These are phyloP conservation scores for Heterotilapia buettikoferi DNA, from an alignment of 2,113 vertebrate genomes.

Conservation along the genomic window DNA sequence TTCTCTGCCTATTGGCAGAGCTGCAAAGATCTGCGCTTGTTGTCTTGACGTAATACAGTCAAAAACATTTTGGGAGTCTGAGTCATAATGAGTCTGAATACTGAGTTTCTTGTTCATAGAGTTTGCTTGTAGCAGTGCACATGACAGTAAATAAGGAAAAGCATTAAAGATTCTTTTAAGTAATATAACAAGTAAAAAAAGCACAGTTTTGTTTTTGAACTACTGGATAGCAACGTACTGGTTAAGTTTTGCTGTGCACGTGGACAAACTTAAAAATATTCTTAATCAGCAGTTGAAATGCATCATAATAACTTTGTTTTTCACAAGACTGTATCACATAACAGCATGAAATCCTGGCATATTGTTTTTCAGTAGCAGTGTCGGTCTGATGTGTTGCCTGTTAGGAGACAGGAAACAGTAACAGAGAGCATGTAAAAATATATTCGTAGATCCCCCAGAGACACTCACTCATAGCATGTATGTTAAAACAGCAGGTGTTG, in stretches of 20 bases:
- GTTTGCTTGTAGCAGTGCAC: background rate
- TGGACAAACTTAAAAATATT: background rate
- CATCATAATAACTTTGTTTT: background rate
- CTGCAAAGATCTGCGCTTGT: background rate
- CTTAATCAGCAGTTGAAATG: background rate
- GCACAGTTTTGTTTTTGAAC: background rate
- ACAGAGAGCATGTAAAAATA: background rate
- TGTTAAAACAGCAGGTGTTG: background rate
- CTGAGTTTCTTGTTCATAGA: background rate
- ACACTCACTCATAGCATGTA: background rate
- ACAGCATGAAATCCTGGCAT: background rate
- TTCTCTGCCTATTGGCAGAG: background rate
- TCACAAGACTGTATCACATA: background rate
- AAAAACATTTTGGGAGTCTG: background rate
- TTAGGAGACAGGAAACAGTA: background rate
- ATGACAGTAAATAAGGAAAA: background rate
- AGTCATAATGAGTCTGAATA: background rate
- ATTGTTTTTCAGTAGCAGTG: background rate
- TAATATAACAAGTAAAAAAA: background rate
- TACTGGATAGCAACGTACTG: fast-evolving
- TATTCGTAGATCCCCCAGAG: background rate
- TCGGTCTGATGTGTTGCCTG: background rate
- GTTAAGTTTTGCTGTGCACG: background rate
- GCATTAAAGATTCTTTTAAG: fast-evolving
- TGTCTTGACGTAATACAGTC: background rate